Conservation (phyloP, 2,113 vertebrate genomes). For the Hemiprocne comata region DNA sequence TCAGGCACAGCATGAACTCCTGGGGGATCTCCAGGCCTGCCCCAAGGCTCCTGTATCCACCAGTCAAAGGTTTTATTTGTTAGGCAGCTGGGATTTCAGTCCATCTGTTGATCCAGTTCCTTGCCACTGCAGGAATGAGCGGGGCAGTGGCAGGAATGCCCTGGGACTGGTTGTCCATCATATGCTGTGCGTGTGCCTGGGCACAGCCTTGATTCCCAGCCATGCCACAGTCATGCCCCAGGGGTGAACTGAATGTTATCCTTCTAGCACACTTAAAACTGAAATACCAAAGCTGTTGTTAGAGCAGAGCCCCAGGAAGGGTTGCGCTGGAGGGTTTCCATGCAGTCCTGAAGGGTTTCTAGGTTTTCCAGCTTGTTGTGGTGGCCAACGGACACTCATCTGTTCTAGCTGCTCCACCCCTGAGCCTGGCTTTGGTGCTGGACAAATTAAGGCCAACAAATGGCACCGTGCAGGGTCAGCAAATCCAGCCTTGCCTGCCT, state of each 20-base stretch:
- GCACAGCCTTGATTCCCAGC: fast-evolving
- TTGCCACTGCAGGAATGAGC: background rate
- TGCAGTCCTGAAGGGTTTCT: background rate
- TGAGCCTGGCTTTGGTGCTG: background rate
- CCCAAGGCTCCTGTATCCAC: background rate
- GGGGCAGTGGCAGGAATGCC: background rate
- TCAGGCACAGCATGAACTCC: too few relatives aligned
- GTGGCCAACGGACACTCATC: background rate
- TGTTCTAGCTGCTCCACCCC: background rate
- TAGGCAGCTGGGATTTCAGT: background rate
- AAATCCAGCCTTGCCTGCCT: background rate
- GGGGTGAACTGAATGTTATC: background rate
- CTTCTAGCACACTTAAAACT: background rate
- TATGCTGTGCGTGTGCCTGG: fast-evolving
- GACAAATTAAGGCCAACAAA: background rate
- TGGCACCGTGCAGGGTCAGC: background rate
- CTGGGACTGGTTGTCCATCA: background rate
- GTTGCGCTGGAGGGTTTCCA: background rate
- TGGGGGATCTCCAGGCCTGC: background rate
- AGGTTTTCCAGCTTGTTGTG: background rate
- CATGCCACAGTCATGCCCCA: background rate
- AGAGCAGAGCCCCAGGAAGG: background rate
- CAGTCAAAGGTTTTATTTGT: background rate
- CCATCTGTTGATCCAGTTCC: background rate
- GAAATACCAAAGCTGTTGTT: background rate